Evolutionary conservation across 2,797 vertebrate genomes (phyloP).

Genomic region (Psittacula echo): DNA sequence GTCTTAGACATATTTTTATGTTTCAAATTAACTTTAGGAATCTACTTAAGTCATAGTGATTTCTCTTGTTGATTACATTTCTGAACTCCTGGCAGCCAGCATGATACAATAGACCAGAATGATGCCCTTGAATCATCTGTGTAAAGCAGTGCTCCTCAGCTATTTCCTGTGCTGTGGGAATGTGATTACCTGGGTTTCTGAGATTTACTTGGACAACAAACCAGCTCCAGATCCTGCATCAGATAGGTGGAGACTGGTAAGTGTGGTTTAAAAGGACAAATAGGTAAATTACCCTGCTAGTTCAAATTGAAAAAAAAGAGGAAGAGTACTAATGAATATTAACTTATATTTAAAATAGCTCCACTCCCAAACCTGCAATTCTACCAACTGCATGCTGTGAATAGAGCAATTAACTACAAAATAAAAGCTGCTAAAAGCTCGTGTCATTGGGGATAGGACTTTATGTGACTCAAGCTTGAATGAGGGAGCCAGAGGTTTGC

Average conservation of each 20-base stretch:
- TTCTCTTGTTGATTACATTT: constrained; percentile 18
- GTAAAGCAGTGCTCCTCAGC: background rate
- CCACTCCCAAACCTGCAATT: background rate
- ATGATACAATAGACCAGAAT: background rate
- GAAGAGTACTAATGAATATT: background rate
- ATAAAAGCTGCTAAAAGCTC: background rate
- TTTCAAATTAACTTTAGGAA: background rate
- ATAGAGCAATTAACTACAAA: background rate
- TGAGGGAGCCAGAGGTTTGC: background rate
- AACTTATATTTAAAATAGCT: background rate
- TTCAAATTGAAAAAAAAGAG: background rate
- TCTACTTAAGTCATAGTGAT: background rate
- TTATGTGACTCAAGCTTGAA: background rate
- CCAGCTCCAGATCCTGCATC: background rate
- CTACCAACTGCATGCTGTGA: background rate
- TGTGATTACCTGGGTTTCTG: background rate
- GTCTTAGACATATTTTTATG: background rate
- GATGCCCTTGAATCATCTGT: background rate
- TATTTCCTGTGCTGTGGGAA: background rate
- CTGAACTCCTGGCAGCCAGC: background rate
- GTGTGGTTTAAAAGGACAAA: background rate
- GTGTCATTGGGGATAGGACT: background rate
- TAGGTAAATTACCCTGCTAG: background rate
- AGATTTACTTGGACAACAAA: background rate
- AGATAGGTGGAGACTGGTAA: background rate